These are phyloP conservation scores for Paradoxurus hermaphroditus DNA, from an alignment of 2,113 vertebrate genomes.

Conservation along the genomic window DNA sequence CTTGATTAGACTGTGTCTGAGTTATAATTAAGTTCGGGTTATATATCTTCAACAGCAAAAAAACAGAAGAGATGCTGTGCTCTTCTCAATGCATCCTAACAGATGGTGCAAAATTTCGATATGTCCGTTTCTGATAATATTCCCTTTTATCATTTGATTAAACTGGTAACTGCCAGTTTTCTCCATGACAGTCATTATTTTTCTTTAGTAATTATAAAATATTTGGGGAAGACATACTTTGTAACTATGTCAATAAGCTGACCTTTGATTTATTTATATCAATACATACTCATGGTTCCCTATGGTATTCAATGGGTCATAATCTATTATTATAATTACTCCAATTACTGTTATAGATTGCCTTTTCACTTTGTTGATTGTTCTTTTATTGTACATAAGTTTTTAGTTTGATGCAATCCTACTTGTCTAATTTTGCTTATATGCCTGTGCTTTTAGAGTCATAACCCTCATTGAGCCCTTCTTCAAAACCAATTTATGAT, in stretches of 20 bases:
- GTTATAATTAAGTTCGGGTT: not conserved
- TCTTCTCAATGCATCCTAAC: not conserved
- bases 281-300: not conserved
- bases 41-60: not conserved
- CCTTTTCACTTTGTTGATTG: not conserved
- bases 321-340: not conserved
- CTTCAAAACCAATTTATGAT: not conserved
- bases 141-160: not conserved
- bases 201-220: not conserved
- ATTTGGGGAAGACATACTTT: not conserved
- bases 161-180: not conserved
- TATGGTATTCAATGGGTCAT: not conserved
- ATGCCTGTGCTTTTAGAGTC: not conserved
- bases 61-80: not conserved
- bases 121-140: not conserved
- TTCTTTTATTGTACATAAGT: not conserved
- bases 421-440: not conserved
- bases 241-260: not conserved
- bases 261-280: not conserved
- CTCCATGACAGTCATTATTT: not conserved
- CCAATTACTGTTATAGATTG: not conserved
- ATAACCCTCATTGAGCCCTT: not conserved
- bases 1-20: not conserved
- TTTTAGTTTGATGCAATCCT: not conserved
- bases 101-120: not conserved